Evolutionary conservation across 2,888 invertebrate species (phyloP).

Genomic region (Eumerus sabulonum): DNA sequence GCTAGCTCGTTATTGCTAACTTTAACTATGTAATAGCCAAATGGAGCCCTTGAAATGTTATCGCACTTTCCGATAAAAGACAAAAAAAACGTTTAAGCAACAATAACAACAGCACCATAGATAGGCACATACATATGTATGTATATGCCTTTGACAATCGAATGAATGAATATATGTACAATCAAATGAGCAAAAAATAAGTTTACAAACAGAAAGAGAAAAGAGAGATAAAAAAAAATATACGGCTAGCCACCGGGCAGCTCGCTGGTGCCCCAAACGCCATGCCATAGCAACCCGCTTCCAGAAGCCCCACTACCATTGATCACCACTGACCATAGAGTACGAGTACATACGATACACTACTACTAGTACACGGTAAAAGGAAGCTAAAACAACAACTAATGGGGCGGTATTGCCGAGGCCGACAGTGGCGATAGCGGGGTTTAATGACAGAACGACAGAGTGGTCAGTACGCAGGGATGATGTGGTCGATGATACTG

Average conservation of each 20-base stretch:
- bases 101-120: slow-evolving; percentile 4
- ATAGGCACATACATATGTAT: background rate
- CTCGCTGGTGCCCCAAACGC: slow-evolving; percentile 47
- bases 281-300: slow-evolving; percentile 6
- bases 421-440: too few species aligned
- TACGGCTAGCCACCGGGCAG: slow-evolving; percentile 56
- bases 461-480: slow-evolving; percentile 11
- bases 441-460: too few species aligned
- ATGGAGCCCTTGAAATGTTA: slow-evolving; percentile 63
- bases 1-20: slow-evolving; percentile 29
- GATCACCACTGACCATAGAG: slow-evolving; percentile 18
- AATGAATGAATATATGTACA: background rate
- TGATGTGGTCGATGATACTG: background rate
- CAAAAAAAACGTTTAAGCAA: background rate
- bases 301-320: slow-evolving; percentile 34
- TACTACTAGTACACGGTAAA: slow-evolving; percentile 40
- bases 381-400: slow-evolving; percentile 44
- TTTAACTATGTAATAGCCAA: slow-evolving; percentile 48
- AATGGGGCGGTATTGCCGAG: slow-evolving; percentile 12
- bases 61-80: slow-evolving; percentile 57
- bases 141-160: slow-evolving; percentile 3
- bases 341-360: background rate
- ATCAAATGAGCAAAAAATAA: slow-evolving; percentile 30
- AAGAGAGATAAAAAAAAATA: slow-evolving; percentile 29
- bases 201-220: slow-evolving; percentile 30